A percentile compares a stretch with the other conserved stretches of the same genome.
Evolutionary conservation across 2,888 invertebrate species (phyloP).

Genomic region (Eupsilia transversa): DNA sequence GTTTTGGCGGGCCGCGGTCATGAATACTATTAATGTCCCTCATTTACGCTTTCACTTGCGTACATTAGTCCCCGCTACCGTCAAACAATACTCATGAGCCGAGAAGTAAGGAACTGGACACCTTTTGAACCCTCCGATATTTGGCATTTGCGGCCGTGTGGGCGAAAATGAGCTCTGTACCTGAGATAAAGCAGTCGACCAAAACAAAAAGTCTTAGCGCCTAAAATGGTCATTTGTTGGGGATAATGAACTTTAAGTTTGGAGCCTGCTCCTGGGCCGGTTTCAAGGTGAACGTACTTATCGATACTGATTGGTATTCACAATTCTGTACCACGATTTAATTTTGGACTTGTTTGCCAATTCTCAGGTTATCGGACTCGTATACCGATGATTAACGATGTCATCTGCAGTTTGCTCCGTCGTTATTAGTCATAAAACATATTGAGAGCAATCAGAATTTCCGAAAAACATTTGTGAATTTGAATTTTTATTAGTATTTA

Average conservation of each 20-base stretch:
- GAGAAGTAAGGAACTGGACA: slow-evolving; percentile 18
- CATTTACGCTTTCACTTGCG: slow-evolving; percentile 86
- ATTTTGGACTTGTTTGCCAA: slow-evolving; percentile 84
- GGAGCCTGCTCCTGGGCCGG: slow-evolving; percentile 83
- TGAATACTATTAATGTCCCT: slow-evolving; percentile 82
- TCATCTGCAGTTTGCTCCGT: slow-evolving; percentile 73
- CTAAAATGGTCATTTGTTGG: slow-evolving; percentile 81
- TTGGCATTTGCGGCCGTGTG: slow-evolving; percentile 21
- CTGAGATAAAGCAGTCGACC: slow-evolving; percentile 59
- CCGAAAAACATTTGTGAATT: slow-evolving; percentile 9
- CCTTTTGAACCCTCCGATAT: slow-evolving; percentile 40
- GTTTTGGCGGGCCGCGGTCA: slow-evolving; percentile 78
- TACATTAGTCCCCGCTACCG: slow-evolving; percentile 60
- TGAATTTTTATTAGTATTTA: slow-evolving; percentile 16
- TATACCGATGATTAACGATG: slow-evolving; percentile 78
- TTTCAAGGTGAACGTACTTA: slow-evolving; percentile 88
- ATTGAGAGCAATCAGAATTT: slow-evolving; percentile 57
- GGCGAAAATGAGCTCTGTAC: slow-evolving; percentile 44
- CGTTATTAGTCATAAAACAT: slow-evolving; percentile 59
- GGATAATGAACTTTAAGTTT: slow-evolving; percentile 87
- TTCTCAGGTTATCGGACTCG: slow-evolving; percentile 85
- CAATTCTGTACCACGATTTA: slow-evolving; percentile 80
- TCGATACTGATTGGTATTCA: slow-evolving; percentile 83
- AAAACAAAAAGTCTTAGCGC: slow-evolving; percentile 67
- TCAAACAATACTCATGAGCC: slow-evolving; percentile 51